Percentiles rank a stretch among this genome's conserved stretches.
phyloP scores from a whole-genome alignment of 2,797 vertebrate genomes.

The Choloepus didactylus region DNA sequence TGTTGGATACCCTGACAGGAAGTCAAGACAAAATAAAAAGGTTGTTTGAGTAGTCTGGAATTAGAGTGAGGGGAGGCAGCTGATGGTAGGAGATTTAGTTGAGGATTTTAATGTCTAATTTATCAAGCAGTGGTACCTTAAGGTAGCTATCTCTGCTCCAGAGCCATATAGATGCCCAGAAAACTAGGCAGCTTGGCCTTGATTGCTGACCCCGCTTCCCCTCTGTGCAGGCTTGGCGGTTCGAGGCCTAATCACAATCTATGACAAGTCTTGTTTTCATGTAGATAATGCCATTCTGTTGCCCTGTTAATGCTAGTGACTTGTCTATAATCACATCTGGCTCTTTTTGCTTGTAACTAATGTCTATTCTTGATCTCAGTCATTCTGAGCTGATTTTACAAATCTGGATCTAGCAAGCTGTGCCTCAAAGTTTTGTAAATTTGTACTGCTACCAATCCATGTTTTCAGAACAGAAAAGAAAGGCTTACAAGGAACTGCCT shows the following conservation, averaged over 20 bases:
- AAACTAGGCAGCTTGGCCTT: neutral
- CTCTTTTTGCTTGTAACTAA: neutral
- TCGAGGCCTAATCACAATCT: neutral
- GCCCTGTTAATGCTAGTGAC: neutral
- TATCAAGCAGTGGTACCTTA: neutral
- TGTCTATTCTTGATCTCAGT: neutral
- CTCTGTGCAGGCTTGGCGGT: neutral
- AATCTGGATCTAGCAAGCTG: neutral
- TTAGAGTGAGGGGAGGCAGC: neutral
- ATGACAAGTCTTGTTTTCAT: neutral
- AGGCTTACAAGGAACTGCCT: neutral
- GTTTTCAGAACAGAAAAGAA: neutral
- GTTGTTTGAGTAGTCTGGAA: neutral
- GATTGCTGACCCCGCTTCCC: rapidly evolving
- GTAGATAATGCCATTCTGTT: neutral
- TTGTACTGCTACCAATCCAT: neutral
- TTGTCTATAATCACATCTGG: neutral
- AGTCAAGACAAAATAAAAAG: neutral
- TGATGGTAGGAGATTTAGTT: neutral
- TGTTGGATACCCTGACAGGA: neutral
- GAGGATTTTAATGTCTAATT: neutral
- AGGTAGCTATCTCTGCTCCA: neutral
- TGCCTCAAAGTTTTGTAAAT: neutral
- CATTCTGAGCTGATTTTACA: neutral
- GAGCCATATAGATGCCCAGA: neutral